Percentiles rank a stretch among this genome's conserved stretches.
Conservation (phyloP, 2,113 vertebrate species). For the Mormoops blainvillei region DNA sequence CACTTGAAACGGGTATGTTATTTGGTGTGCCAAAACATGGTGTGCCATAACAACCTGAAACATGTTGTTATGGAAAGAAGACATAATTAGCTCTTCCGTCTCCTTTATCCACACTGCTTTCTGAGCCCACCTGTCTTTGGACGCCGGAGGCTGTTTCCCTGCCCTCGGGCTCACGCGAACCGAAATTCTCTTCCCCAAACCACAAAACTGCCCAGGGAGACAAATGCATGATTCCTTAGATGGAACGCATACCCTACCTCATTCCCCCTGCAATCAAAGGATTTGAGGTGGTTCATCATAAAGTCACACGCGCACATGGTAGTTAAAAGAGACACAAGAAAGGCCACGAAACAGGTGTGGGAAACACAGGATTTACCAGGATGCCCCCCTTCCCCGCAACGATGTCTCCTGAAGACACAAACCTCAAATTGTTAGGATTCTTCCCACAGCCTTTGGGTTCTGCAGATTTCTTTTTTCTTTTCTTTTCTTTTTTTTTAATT, state of each 20-base stretch:
- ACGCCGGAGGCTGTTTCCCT: accelerated
- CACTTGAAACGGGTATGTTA: no score
- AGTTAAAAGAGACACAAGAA: no score
- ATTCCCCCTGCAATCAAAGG: not conserved
- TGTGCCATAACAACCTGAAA: no score
- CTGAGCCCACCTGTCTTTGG: not conserved
- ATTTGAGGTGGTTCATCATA: no score
- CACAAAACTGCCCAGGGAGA: accelerated
- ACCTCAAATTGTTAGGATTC: not conserved
- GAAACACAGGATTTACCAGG: not conserved
- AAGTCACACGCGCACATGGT: no score
- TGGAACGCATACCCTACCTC: accelerated
- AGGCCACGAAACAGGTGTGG: no score
- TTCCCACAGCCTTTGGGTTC: no score
- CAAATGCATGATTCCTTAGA: accelerated
- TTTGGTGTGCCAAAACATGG: accelerated
- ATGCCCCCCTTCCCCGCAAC: no score
- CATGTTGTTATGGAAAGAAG: accelerated
- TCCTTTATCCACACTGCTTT: accelerated
- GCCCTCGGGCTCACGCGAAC: accelerated
- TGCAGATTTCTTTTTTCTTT: no score
- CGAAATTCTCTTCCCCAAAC: not conserved
- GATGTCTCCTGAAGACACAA: not conserved
- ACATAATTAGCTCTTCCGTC: no score
- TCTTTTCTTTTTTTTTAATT: no score